Evolutionary conservation across 35 echinoderm and acorn worm genomes (phyloP).

Genomic region (Nesometra sesokonis): DNA sequence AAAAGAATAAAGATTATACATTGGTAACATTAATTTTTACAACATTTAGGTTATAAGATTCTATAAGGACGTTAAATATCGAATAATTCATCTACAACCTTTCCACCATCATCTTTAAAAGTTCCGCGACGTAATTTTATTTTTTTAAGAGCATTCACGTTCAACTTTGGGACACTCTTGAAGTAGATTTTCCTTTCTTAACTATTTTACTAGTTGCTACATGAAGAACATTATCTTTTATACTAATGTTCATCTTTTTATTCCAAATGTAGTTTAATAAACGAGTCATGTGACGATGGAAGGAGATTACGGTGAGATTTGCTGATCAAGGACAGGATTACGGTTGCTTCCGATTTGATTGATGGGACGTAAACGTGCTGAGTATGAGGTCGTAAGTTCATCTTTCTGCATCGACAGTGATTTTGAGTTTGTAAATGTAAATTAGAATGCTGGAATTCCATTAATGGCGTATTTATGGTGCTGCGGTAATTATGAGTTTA

Average conservation of each 20-base stretch:
- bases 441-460: not conserved
- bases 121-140: too few relatives aligned
- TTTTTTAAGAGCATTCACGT: too few relatives aligned
- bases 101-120: too few relatives aligned
- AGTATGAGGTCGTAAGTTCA: not conserved
- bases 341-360: not conserved
- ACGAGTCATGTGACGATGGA: not conserved
- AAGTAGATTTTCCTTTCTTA: too few relatives aligned
- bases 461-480: not conserved
- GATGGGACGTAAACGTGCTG: not conserved
- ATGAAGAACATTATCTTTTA: not conserved
- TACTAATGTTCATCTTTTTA: not conserved
- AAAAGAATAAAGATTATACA: too few relatives aligned
- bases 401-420: not conserved
- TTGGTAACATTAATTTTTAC: too few relatives aligned
- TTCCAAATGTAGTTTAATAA: not conserved
- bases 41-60: too few relatives aligned
- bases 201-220: not conserved
- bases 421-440: not conserved
- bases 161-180: too few relatives aligned
- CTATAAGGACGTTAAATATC: too few relatives aligned
- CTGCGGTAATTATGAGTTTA: not conserved
- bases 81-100: too few relatives aligned
- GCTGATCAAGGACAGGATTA: not conserved
- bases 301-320: not conserved